These are phyloP conservation scores for Leucophenga varia DNA, from an alignment of 1,140 invertebrate species.

Conservation along the genomic window DNA sequence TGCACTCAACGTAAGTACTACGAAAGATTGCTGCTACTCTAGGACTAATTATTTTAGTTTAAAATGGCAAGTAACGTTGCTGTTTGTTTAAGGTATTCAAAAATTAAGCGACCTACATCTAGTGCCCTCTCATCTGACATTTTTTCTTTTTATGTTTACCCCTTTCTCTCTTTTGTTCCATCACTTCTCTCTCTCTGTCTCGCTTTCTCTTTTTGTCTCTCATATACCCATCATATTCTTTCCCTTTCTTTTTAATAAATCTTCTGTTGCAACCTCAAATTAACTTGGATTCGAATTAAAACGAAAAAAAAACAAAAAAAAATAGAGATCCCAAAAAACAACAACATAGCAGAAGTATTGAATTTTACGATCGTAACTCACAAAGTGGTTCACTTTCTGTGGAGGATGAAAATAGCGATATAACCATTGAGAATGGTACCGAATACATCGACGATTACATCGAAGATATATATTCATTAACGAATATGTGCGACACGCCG, in stretches of 20 bases:
- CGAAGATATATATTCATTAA: conserved; percentile 35
- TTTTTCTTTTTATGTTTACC: conserved; percentile 30
- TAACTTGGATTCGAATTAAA: not conserved
- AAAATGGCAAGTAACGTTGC: too few relatives aligned
- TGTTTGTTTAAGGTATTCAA: too few relatives aligned
- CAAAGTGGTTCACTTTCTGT: conserved; percentile 49
- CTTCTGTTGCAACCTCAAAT: not conserved
- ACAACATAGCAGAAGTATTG: not conserved
- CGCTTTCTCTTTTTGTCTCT: conserved; percentile 20
- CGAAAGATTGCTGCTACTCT: not conserved
- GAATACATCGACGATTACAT: conserved; percentile 52
- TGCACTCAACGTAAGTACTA: conserved; percentile 69
- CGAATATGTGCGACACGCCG: conserved; percentile 40
- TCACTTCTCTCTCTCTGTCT: conserved; percentile 17
- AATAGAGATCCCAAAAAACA: not conserved
- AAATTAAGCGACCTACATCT: conserved; percentile 17
- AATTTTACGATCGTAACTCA: conserved; percentile 36
- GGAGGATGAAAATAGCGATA: conserved; percentile 53
- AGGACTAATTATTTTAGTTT: conserved; percentile 1
- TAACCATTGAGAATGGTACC: conserved; percentile 49
- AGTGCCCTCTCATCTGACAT: conserved; percentile 18
- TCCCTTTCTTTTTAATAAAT: not conserved
- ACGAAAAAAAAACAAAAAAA: too few relatives aligned
- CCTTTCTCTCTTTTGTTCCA: conserved; percentile 21
- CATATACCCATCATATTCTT: not conserved